Evolutionary conservation across 23 tunicate genomes (phyloP).

Genomic region (Aplidium turbinatum): DNA sequence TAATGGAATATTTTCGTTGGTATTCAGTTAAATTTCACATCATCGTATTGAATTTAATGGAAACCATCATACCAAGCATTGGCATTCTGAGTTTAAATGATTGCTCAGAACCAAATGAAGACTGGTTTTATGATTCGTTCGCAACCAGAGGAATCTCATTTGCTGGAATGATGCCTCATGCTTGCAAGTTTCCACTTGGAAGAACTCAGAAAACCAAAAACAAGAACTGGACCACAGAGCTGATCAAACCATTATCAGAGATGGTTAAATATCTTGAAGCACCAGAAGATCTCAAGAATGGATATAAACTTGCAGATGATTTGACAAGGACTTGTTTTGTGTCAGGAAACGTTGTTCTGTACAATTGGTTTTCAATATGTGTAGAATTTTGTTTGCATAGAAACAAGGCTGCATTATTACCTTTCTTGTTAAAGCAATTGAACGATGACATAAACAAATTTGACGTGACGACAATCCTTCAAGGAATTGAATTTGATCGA

Average conservation of each 20-base stretch:
- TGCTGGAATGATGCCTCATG: slow-evolving; percentile 2
- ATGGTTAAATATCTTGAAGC: slow-evolving; percentile 14
- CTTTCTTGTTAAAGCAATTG: too few species aligned
- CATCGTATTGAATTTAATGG: slow-evolving; percentile 36
- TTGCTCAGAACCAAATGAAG: background rate
- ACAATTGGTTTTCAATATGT: slow-evolving; percentile 17
- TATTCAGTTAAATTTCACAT: slow-evolving; percentile 52
- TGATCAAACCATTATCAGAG: slow-evolving; percentile 38
- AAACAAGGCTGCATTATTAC: too few species aligned
- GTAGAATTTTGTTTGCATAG: background rate
- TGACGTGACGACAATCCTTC: background rate
- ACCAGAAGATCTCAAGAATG: background rate
- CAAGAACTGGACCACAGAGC: slow-evolving; percentile 3
- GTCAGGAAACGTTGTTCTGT: slow-evolving; percentile 16
- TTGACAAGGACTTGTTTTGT: slow-evolving; percentile 38
- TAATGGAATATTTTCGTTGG: slow-evolving; percentile 81
- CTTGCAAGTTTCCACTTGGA: slow-evolving; percentile 12
- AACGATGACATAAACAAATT: too few species aligned
- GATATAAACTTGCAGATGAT: slow-evolving; percentile 7
- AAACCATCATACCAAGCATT: slow-evolving; percentile 27
- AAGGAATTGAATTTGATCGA: background rate
- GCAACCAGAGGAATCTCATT: slow-evolving; percentile 19
- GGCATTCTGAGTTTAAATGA: background rate
- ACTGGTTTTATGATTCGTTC: background rate
- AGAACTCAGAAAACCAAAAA: background rate